phyloP scores from a whole-genome alignment of 2,113 vertebrate species.

The Amblyopsis rosae region DNA sequence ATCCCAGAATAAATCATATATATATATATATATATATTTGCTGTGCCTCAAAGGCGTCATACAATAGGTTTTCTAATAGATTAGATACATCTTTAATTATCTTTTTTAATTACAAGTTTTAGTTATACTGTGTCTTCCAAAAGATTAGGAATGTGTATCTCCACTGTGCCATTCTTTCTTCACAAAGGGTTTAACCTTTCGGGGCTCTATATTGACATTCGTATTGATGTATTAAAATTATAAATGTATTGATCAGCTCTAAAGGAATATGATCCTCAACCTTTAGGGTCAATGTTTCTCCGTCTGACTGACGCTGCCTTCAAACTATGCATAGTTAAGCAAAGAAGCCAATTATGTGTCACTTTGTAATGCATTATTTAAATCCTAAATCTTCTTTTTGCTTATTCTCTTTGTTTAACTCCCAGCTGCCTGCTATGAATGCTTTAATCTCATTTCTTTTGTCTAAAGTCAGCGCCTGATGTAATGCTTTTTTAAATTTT shows the following conservation, averaged over 20 bases:
- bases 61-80: neutral
- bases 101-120: slow-evolving; percentile 1
- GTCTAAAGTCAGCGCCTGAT: too few species aligned
- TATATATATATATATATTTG: too few species aligned
- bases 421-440: too few species aligned
- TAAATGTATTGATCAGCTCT: slow-evolving; percentile 20
- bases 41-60: neutral
- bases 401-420: too few species aligned
- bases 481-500: too few species aligned
- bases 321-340: too few species aligned
- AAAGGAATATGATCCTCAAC: neutral
- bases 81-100: neutral
- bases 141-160: slow-evolving; percentile 4
- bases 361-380: too few species aligned
- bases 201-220: neutral
- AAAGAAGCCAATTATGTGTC: too few species aligned
- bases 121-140: neutral
- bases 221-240: slow-evolving; percentile 26
- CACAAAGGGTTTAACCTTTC: neutral
- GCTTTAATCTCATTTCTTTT: too few species aligned
- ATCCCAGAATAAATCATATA: neutral
- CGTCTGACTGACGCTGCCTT: too few species aligned
- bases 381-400: too few species aligned
- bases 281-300: slow-evolving; percentile 10
- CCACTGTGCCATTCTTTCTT: neutral